These are phyloP conservation scores for Ylistrum balloti DNA, from an alignment of 1,140 invertebrate genomes.

Conservation along the genomic window DNA sequence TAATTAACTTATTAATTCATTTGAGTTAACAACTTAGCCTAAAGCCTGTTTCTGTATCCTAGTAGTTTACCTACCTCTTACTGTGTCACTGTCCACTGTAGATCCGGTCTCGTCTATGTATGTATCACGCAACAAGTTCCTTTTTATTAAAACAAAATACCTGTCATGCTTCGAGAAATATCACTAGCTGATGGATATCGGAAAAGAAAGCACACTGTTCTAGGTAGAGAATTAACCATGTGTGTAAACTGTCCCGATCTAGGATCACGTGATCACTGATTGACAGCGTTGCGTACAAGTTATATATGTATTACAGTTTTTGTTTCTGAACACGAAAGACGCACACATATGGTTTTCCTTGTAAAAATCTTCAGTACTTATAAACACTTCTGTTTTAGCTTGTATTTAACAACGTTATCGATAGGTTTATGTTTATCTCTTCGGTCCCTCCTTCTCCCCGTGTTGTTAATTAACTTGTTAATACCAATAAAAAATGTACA, in stretches of 20 bases:
- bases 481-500: no score
- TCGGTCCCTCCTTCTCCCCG: no score
- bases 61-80: not conserved
- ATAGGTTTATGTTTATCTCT: no score
- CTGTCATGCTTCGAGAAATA: not conserved
- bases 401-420: no score
- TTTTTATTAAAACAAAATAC: not conserved
- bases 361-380: no score
- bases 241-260: not conserved
- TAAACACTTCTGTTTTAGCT: no score
- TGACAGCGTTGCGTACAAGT: not conserved
- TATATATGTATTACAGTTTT: no score
- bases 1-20: no score
- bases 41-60: not conserved
- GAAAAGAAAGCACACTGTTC: not conserved
- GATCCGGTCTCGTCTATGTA: not conserved
- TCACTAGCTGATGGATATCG: not conserved
- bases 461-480: no score
- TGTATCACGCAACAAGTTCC: not conserved
- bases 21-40: no score
- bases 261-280: not conserved
- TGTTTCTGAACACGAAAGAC: no score
- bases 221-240: not conserved
- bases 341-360: no score
- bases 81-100: not conserved